These are phyloP conservation scores for Argyresthia albistria DNA, from an alignment of 2,888 invertebrate species.

Conservation along the genomic window DNA sequence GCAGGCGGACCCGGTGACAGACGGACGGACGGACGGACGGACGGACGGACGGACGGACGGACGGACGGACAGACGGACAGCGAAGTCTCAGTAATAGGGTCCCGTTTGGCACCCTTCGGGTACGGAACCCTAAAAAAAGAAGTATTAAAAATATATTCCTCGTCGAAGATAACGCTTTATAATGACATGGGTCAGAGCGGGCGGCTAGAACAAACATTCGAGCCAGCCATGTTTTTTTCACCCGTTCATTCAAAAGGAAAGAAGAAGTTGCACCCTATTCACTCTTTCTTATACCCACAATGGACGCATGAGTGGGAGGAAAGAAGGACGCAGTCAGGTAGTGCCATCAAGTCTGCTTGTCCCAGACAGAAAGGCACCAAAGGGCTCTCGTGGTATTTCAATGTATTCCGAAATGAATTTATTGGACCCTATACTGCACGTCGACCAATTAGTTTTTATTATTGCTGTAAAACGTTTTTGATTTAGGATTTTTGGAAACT, in stretches of 20 bases:
- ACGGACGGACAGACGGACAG: too few relatives aligned
- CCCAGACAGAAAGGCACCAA: conserved; percentile 62
- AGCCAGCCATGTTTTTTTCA: conserved; percentile 37
- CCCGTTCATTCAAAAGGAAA: conserved; percentile 31
- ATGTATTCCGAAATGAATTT: conserved; percentile 2
- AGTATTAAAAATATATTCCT: conserved; percentile 62
- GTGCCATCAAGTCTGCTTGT: conserved; percentile 57
- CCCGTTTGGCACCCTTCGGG: too few relatives aligned
- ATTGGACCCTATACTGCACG: not conserved
- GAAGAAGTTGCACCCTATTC: conserved; percentile 17
- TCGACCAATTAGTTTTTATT: conserved; percentile 5
- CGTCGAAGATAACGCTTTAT: conserved; percentile 66
- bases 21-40: too few relatives aligned
- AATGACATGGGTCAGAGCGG: conserved; percentile 64
- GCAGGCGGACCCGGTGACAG: too few relatives aligned
- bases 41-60: too few relatives aligned
- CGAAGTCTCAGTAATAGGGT: too few relatives aligned
- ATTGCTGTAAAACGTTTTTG: not conserved
- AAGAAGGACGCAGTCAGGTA: conserved; percentile 49
- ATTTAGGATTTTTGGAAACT: not conserved
- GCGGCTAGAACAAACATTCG: conserved; percentile 69
- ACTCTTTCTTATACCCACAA: conserved; percentile 9
- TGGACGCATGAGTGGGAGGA: conserved; percentile 27
- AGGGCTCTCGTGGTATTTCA: conserved; percentile 11
- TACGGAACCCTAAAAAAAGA: too few relatives aligned